Evolutionary conservation across 2,888 invertebrate genomes (phyloP).

Genomic region (Drosophila multiciliata): DNA sequence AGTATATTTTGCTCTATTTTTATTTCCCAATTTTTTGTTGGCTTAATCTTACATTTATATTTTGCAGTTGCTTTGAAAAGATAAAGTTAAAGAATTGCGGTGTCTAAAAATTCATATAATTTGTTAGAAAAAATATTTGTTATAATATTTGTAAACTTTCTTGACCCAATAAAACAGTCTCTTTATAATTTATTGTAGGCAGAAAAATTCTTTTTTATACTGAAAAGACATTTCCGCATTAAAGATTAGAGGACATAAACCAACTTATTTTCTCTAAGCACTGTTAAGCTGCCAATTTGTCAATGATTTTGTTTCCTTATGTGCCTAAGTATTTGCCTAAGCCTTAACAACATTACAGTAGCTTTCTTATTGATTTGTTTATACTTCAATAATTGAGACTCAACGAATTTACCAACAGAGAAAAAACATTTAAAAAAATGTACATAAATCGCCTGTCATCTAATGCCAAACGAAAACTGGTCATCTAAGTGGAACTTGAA

Average conservation of each 20-base stretch:
- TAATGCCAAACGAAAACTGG: slow-evolving; percentile 11
- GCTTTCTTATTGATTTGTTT: slow-evolving; percentile 7
- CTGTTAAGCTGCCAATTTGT: slow-evolving; percentile 1
- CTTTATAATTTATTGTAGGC: background rate
- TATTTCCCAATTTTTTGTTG: background rate
- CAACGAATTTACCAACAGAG: slow-evolving; percentile 2
- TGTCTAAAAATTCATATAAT: background rate
- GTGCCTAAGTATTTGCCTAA: background rate
- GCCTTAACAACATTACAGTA: slow-evolving; percentile 2
- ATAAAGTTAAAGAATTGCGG: background rate
- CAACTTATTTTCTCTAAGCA: background rate
- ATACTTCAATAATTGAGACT: slow-evolving; percentile 7
- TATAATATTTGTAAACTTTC: background rate
- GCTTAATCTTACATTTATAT: background rate
- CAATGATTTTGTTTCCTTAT: background rate
- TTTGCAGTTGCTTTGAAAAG: background rate
- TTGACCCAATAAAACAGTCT: background rate
- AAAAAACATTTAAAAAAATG: slow-evolving; percentile 9
- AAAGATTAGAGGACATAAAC: background rate
- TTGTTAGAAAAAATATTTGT: background rate
- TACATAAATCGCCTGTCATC: slow-evolving; percentile 44
- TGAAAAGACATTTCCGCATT: background rate
- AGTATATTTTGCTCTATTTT: background rate
- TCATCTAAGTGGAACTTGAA: slow-evolving; percentile 23
- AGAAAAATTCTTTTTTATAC: background rate